Evolutionary conservation across 2,113 vertebrate species (phyloP).

Genomic region (Antechinus stuartii): DNA sequence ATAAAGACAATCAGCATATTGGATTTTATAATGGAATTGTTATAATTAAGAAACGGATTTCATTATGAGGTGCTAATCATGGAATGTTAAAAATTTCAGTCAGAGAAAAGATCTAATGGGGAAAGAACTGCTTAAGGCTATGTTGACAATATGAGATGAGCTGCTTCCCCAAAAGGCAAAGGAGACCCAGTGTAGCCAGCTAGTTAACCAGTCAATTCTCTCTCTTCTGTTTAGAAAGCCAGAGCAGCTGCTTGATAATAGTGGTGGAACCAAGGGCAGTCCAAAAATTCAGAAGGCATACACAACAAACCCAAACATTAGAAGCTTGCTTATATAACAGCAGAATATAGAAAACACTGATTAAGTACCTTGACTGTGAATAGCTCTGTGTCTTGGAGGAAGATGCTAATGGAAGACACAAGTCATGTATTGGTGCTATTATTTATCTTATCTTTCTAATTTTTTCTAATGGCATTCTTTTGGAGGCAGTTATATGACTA

Average conservation of each 20-base stretch:
- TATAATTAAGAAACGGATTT: background rate
- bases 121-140: background rate
- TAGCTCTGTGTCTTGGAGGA: background rate
- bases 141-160: background rate
- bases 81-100: background rate
- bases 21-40: background rate
- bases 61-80: conserved; percentile 2
- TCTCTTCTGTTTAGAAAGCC: background rate
- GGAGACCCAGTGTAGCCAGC: background rate
- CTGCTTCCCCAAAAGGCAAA: fast-evolving
- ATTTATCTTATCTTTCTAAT: background rate
- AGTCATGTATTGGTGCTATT: background rate
- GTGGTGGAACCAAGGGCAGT: background rate
- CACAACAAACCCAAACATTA: background rate
- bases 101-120: background rate
- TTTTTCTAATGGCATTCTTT: background rate
- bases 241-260: background rate
- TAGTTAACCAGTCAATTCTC: background rate
- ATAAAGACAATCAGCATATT: conserved; percentile 26
- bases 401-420: background rate
- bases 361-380: background rate
- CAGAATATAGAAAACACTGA: background rate
- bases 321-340: background rate
- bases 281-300: background rate
- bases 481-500: background rate